Evolutionary conservation across 35 echinoderm and acorn worm species (phyloP), one percentile per base, ranked within the genome.

Genomic region (Ptychodera flava): DNA sequence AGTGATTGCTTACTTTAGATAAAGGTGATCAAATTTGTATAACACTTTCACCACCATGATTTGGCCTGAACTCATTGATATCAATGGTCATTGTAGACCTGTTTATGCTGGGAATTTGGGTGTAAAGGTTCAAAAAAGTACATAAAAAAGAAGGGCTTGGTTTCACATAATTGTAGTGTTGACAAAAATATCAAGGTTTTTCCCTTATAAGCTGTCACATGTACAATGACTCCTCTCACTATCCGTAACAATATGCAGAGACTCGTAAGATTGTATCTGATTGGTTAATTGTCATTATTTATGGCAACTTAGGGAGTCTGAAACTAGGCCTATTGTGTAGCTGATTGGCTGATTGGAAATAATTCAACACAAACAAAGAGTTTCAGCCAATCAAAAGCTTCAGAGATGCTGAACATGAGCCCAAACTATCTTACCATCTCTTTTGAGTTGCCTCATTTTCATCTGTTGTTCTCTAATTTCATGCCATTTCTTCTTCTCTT

Each of bases 401-500:
- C 76, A 30, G 53, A 29, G 10, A 10, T 80, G 77, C 35, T 29
- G 36, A 0, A 6, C 28, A 38, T 27, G 16, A 85, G 38, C 0
- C 0, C 0, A 29, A 36, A 28, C n/a, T 12, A 29, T 36, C 82
- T 81, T 84, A 97, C 94, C 94, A 86, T 83, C 81, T 34, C 91
- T 85, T 37, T 93, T 97, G 86, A 85, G 91, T 32, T 93, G 29
- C 33, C 90, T 88, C 28, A 83, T 82, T 80, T 78, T 91, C 38
- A 87, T 89, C 78, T 89, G 93, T 77, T 93, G 81, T 37, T 93
- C 92, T 85, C 88, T 91, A 16, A 97, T 90, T 52, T 91, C 88
- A 33, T 83, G 89, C 95, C 95, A 97, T 32, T 93, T 89, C 28
- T 93, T 36, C 34, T 89, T 90, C 52, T 97, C 92, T 81, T 97